phyloP scores from a whole-genome alignment of 2,888 invertebrate species.

The Caenorhabditis macrosperma region DNA sequence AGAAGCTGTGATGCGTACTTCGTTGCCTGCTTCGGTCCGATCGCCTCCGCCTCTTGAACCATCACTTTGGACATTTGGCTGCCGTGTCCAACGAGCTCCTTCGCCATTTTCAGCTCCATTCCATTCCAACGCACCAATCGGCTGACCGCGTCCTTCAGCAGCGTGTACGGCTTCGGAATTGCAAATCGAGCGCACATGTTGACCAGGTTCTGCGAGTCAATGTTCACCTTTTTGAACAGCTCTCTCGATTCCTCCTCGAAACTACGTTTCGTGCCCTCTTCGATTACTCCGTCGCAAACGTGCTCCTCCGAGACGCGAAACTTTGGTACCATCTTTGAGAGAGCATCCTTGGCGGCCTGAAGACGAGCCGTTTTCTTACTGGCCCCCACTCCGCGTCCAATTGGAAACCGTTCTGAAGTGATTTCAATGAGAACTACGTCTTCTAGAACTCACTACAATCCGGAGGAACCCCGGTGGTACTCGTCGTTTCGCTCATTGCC shows the following conservation, averaged over 20 bases:
- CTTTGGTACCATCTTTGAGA: conserved; percentile 59
- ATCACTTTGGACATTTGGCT: conserved; percentile 37
- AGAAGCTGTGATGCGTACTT: conserved; percentile 96
- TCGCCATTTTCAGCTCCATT: conserved; percentile 19
- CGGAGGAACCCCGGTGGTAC: background rate
- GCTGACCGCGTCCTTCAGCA: conserved; percentile 46
- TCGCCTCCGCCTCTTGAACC: conserved; percentile 83
- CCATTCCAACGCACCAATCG: conserved; percentile 55
- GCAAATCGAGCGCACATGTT: conserved; percentile 38
- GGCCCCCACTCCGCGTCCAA: conserved; percentile 93
- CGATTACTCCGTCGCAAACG: conserved; percentile 34
- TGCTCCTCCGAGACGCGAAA: conserved; percentile 21
- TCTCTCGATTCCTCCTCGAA: conserved; percentile 62
- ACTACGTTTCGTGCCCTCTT: conserved; percentile 13
- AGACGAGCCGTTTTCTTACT: conserved; percentile 97
- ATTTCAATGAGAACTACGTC: no score
- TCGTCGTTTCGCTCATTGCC: background rate
- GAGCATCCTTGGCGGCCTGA: conserved; percentile 84
- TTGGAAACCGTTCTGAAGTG: conserved; percentile 83
- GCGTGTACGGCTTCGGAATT: conserved; percentile 33
- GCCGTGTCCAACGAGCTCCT: conserved; percentile 43
- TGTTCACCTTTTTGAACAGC: conserved; percentile 87
- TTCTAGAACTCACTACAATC: conserved; percentile 11
- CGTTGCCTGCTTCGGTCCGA: conserved; percentile 87
- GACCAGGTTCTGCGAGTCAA: conserved; percentile 33